These are phyloP conservation scores for Caenorhabditis zanzibari DNA, from an alignment of 2,888 invertebrate species.

Conservation along the genomic window DNA sequence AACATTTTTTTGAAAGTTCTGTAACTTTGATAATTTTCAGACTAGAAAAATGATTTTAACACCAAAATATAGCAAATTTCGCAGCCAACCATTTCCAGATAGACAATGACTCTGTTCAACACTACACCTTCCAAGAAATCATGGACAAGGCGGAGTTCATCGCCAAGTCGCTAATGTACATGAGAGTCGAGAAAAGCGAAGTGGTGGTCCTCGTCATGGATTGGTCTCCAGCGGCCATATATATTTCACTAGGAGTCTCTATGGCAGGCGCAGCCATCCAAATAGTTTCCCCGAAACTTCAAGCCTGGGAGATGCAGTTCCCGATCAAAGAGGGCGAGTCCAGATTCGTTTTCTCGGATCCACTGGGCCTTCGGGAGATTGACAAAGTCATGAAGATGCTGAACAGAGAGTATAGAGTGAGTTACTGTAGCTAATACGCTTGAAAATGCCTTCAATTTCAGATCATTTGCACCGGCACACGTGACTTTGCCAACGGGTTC, in stretches of 20 bases:
- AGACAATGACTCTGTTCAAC: conserved; percentile 55
- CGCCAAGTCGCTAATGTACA: conserved; percentile 52
- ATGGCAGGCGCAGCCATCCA: conserved; percentile 65
- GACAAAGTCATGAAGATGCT: conserved; percentile 57
- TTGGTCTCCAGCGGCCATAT: conserved; percentile 58
- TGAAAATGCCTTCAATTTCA: conserved; percentile 2
- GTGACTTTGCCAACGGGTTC: conserved; percentile 47
- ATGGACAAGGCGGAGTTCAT: conserved; percentile 59
- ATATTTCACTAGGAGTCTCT: conserved; percentile 57
- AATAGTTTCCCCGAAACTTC: conserved; percentile 57
- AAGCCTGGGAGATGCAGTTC: conserved; percentile 66
- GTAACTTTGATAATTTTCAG: no score
- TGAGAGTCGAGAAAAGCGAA: conserved; percentile 62
- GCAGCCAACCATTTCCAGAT: no score
- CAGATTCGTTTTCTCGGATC: conserved; percentile 66
- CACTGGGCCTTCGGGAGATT: conserved; percentile 55
- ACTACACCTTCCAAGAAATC: conserved; percentile 55
- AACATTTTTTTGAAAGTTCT: no score
- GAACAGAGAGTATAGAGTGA: conserved; percentile 61
- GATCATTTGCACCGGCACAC: conserved; percentile 61
- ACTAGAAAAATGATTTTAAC: no score
- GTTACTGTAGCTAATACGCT: not conserved
- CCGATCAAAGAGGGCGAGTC: conserved; percentile 56
- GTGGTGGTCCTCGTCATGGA: conserved; percentile 63
- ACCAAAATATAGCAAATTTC: no score